These are phyloP conservation scores for Coregonus clupeaformis DNA, from an alignment of 2,113 vertebrate genomes.

Conservation along the genomic window DNA sequence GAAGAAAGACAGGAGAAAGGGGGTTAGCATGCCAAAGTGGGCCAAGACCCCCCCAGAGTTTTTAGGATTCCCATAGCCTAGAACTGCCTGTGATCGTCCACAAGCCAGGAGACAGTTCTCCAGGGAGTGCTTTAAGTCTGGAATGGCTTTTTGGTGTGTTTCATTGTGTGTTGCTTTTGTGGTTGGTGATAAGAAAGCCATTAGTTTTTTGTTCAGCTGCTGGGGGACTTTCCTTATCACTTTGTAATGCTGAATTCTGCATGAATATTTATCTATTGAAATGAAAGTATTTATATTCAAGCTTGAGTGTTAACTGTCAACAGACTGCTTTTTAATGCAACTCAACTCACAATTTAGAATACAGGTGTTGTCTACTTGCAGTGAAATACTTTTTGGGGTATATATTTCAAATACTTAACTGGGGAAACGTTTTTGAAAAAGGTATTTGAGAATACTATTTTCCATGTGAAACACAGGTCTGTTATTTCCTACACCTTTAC, in stretches of 20 bases:
- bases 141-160: constrained; percentile 30
- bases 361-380: too few relatives aligned
- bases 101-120: constrained; percentile 30
- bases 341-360: background rate
- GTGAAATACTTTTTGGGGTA: too few relatives aligned
- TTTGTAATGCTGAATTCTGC: background rate
- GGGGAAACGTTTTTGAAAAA: too few relatives aligned
- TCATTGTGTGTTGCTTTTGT: background rate
- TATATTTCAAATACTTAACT: too few relatives aligned
- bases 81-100: constrained; percentile 47
- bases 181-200: background rate
- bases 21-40: constrained; percentile 56
- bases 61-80: constrained; percentile 66
- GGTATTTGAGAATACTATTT: too few relatives aligned
- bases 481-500: background rate
- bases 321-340: background rate
- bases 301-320: background rate
- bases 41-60: constrained; percentile 51
- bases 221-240: background rate
- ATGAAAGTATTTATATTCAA: background rate
- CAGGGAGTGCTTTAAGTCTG: constrained; percentile 41
- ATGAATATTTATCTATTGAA: background rate
- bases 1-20: background rate
- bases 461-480: too few relatives aligned
- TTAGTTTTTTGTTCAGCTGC: background rate